Percentiles rank a stretch among this genome's conserved stretches.
Evolutionary conservation across 37 sponge, comb jelly and placozoan genomes (phyloP).

Genomic region (Beroe ovata): DNA sequence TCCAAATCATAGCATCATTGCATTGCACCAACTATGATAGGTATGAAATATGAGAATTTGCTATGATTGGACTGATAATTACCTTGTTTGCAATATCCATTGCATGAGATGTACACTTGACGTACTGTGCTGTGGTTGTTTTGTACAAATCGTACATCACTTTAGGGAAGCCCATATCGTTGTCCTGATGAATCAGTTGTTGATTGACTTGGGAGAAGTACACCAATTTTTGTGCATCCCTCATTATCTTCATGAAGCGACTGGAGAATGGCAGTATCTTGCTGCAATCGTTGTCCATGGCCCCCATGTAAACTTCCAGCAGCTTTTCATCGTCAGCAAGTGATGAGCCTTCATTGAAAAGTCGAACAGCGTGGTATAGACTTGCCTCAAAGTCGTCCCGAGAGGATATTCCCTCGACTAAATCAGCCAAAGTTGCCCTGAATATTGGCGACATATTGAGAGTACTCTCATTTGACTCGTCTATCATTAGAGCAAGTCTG

Average conservation of each 20-base stretch:
- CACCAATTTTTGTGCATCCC: slow-evolving; percentile 1
- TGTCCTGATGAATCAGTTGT: neutral
- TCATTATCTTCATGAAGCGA: neutral
- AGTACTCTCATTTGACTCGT: neutral
- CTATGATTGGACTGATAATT: too few relatives aligned
- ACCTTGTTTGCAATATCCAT: neutral
- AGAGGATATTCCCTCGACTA: neutral
- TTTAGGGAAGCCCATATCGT: slow-evolving; percentile 12
- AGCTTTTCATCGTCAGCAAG: neutral
- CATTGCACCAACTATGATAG: too few relatives aligned
- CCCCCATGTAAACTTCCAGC: neutral
- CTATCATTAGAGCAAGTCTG: neutral
- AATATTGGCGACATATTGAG: neutral
- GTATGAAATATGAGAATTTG: too few relatives aligned
- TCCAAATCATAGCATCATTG: too few relatives aligned
- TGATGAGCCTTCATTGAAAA: neutral
- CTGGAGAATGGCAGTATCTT: neutral
- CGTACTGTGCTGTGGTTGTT: neutral
- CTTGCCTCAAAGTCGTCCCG: neutral
- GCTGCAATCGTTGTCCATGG: neutral
- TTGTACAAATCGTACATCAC: neutral
- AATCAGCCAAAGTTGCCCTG: neutral
- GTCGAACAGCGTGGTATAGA: neutral
- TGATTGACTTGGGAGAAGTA: slow-evolving; percentile 2
- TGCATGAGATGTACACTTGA: neutral